Base-by-base conservation (phyloP, 2,113 vertebrate species). In the Piaya cayana region DNA sequence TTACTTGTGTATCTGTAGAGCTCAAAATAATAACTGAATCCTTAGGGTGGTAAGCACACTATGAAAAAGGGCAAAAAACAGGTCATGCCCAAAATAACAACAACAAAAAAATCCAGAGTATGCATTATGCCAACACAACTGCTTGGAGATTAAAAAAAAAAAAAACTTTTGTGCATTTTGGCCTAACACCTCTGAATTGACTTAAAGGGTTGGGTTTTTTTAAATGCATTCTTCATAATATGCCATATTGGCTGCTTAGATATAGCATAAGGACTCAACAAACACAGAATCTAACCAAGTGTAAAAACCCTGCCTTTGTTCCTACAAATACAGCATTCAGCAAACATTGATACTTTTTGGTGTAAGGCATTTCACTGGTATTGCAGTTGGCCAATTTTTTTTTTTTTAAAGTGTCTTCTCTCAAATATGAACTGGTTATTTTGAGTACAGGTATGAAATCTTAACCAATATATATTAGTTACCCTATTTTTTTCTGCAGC, bases 201-300 rank as follows among this genome's bases (percentile, higher is more conserved):
- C 23, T 39, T 76, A 17, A 68, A 15, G 6, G 2, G 0, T 25
- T 90, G n/a, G n/a, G n/a, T 75, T 43, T 90, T 75, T 43, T 71
- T 12, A 39, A 30, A 78, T 43, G 75, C 49, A 79, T 26, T 80
- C 37, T 77, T 80, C 52, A n/a, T 63, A 78, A 88, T 88, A 81
- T 78, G 64, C 72, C 76, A 78, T 81, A 88, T 68, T 93, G 88
- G 86, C 80, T 94, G 69, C 85, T 92, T 94, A 88, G 82, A 90
- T 90, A 94, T 68, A 94, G 80, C 56, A 91, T 52, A 82, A 88
- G 26, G 55, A 94, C 82, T 95, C 23, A 11, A 90, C 45, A 96
- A 94, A 62, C 64, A 76, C 6, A 82, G 29, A 32, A 72, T 79
- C 43, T 79, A 83, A 86, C 58, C 17, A 90, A 91, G 27, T 42